phyloP scores from a whole-genome alignment of 1,140 invertebrate genomes.

The Diorhabda carinulata region DNA sequence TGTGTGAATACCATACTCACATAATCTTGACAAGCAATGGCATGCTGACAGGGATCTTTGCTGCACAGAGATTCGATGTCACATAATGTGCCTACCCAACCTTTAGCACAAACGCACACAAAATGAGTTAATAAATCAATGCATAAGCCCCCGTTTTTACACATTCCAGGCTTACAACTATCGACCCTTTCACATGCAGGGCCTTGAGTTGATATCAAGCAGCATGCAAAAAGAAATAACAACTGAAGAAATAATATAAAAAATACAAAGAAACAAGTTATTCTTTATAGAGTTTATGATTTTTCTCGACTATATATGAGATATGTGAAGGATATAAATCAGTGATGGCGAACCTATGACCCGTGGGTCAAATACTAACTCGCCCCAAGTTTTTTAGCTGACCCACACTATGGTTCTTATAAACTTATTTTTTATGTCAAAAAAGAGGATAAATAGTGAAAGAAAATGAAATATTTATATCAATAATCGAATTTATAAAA shows the following conservation, averaged over 20 bases:
- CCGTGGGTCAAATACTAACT: no score
- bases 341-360: no score
- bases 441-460: no score
- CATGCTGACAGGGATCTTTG: slow-evolving; percentile 56
- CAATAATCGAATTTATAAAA: no score
- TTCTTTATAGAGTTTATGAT: no score
- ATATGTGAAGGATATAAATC: no score
- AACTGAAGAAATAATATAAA: neutral
- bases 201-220: slow-evolving; percentile 54
- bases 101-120: slow-evolving; percentile 53
- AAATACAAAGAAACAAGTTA: no score
- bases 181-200: slow-evolving; percentile 57
- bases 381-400: no score
- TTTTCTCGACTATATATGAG: no score
- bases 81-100: slow-evolving; percentile 56
- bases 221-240: slow-evolving; percentile 40
- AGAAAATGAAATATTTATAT: no score
- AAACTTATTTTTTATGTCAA: no score
- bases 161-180: slow-evolving; percentile 52
- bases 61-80: slow-evolving; percentile 50
- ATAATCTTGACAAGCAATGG: slow-evolving; percentile 55
- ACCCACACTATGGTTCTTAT: no score
- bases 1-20: slow-evolving; percentile 51
- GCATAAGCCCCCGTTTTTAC: slow-evolving; percentile 60
- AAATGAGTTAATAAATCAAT: slow-evolving; percentile 53